A percentile compares a stretch with the other conserved stretches of the same genome.
Conservation (phyloP, 1,140 invertebrate species). For the Hydropsyche tenuis region DNA sequence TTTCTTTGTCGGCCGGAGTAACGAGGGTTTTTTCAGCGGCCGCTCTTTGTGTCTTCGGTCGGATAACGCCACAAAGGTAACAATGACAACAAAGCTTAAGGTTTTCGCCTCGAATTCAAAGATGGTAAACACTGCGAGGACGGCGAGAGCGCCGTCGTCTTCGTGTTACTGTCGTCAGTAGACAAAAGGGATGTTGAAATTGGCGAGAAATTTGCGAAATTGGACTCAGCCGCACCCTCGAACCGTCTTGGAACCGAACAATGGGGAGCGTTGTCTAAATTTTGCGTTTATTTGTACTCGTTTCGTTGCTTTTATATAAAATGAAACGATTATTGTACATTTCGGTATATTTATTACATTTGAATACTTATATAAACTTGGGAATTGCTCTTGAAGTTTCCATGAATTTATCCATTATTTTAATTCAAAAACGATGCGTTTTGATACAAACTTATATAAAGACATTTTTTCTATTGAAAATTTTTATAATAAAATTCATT, state of each 20-base stretch:
- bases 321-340: too few species aligned
- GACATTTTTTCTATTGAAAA: too few species aligned
- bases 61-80: conserved; percentile 21
- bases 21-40: not conserved
- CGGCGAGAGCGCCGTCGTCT: too few species aligned
- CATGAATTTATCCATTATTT: too few species aligned
- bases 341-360: too few species aligned
- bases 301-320: too few species aligned
- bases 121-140: conserved; percentile 1
- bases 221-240: conserved; percentile 2
- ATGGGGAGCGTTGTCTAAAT: conserved; percentile 2
- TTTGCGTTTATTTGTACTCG: not conserved
- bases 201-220: conserved; percentile 3
- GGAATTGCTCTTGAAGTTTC: too few species aligned
- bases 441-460: too few species aligned
- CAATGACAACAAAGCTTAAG: conserved; percentile 17
- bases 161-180: not conserved
- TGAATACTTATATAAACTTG: too few species aligned
- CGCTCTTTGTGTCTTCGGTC: conserved; percentile 4
- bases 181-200: not conserved
- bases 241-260: not conserved
- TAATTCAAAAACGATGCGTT: too few species aligned
- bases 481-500: too few species aligned
- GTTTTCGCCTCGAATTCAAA: conserved; percentile 6
- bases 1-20: not conserved